These are phyloP conservation scores for Xiphophorus couchianus DNA, from an alignment of 2,113 vertebrate genomes.

Conservation along the genomic window DNA sequence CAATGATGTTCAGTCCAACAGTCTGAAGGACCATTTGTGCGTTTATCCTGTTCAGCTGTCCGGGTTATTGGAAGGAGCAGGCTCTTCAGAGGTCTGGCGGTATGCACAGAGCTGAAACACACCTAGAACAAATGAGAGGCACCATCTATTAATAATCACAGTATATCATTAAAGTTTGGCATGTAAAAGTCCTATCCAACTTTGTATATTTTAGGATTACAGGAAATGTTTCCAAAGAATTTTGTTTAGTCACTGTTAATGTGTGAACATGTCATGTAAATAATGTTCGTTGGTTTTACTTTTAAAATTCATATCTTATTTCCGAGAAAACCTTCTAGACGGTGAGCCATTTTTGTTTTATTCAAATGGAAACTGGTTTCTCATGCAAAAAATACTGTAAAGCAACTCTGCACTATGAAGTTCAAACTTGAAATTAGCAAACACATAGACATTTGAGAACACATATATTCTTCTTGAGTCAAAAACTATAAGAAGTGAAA, in stretches of 20 bases:
- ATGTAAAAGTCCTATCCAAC: neutral
- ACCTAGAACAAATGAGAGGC: slow-evolving; percentile 49
- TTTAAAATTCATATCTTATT: too few species aligned
- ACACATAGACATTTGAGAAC: neutral
- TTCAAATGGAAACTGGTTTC: neutral
- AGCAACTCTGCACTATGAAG: neutral
- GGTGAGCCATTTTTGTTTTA: neutral
- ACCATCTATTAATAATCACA: neutral
- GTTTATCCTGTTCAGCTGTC: slow-evolving; percentile 62
- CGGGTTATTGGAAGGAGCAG: slow-evolving; percentile 56
- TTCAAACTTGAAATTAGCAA: neutral
- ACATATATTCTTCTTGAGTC: neutral
- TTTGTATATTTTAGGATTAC: too few species aligned
- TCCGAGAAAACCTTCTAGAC: neutral
- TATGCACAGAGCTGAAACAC: slow-evolving; percentile 80
- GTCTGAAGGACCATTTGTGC: neutral
- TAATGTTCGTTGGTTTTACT: neutral
- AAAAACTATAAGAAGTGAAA: slow-evolving; percentile 18
- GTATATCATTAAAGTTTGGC: neutral
- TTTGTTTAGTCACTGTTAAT: neutral
- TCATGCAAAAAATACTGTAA: neutral
- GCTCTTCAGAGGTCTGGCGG: slow-evolving; percentile 70
- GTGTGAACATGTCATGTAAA: neutral
- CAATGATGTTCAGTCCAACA: neutral
- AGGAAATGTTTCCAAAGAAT: too few species aligned